A percentile compares a stretch with the other conserved stretches of the same genome.
Conservation (phyloP, 2,113 vertebrate species). For the Megaceryle torquata region DNA sequence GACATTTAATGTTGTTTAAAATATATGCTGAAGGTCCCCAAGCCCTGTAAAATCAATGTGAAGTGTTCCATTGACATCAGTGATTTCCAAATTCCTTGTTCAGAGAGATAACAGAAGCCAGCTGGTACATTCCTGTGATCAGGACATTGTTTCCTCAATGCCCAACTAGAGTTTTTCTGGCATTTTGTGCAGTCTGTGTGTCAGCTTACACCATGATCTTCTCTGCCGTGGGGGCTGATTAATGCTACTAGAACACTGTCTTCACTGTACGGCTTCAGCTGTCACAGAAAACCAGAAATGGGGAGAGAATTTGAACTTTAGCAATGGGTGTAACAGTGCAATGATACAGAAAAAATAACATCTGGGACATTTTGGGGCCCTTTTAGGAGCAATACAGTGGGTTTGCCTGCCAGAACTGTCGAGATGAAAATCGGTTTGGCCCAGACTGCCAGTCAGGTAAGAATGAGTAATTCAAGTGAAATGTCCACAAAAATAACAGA, state of each 20-base stretch:
- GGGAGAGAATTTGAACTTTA: background rate
- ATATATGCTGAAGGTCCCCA: background rate
- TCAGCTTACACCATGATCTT: background rate
- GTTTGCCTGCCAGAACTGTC: slow-evolving; percentile 86
- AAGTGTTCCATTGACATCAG: background rate
- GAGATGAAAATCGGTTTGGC: slow-evolving; percentile 76
- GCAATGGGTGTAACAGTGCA: background rate
- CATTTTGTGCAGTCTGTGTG: background rate
- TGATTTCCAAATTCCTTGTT: background rate
- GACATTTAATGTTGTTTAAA: background rate
- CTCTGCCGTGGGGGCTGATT: background rate
- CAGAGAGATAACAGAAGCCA: background rate
- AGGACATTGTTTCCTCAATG: background rate
- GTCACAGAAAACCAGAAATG: background rate
- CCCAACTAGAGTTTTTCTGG: background rate
- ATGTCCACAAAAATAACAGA: background rate
- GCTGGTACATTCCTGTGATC: background rate
- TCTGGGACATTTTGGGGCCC: background rate
- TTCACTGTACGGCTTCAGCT: background rate
- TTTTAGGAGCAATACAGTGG: slow-evolving; percentile 85
- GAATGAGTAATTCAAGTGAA: background rate
- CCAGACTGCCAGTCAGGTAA: slow-evolving; percentile 84
- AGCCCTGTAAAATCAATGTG: background rate
- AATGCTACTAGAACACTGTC: background rate
- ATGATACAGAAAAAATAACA: background rate